These are phyloP conservation scores for Mycteria americana DNA, from an alignment of 2,797 vertebrate species.

Conservation along the genomic window DNA sequence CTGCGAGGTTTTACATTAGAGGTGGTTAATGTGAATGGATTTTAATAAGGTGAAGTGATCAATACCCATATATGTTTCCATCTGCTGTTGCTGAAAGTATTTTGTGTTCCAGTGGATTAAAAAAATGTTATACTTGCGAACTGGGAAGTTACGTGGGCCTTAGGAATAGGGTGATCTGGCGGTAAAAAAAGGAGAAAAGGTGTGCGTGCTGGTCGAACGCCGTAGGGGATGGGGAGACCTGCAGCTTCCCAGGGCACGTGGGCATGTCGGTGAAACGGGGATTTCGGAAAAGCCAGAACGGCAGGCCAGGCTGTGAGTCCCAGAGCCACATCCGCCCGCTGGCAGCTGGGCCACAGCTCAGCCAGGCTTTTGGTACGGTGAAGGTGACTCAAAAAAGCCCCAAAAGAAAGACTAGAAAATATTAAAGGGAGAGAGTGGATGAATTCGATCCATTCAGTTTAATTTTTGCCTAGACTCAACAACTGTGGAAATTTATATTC, in stretches of 20 bases:
- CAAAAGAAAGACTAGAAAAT: background rate
- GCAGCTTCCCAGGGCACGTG: fast-evolving
- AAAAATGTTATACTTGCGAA: background rate
- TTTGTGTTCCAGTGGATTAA: background rate
- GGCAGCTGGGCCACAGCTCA: background rate
- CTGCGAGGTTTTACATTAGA: background rate
- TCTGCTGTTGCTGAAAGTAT: background rate
- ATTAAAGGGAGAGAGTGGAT: background rate
- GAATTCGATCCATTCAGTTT: background rate
- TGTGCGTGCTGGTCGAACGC: background rate
- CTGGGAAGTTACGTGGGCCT: fast-evolving
- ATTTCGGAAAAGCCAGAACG: background rate
- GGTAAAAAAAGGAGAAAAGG: background rate
- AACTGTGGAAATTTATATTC: background rate
- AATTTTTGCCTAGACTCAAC: background rate
- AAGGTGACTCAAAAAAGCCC: background rate
- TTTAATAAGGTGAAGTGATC: background rate
- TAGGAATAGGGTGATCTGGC: background rate
- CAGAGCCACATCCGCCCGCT: background rate
- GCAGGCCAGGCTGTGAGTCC: background rate
- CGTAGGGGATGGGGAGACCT: background rate
- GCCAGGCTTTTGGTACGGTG: background rate
- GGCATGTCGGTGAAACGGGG: background rate
- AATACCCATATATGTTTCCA: background rate
- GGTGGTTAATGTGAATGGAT: background rate